Base-by-base conservation (phyloP, 35 echinoderm and acorn worm genomes). In the Hemicentrotus pulcherrimus region DNA sequence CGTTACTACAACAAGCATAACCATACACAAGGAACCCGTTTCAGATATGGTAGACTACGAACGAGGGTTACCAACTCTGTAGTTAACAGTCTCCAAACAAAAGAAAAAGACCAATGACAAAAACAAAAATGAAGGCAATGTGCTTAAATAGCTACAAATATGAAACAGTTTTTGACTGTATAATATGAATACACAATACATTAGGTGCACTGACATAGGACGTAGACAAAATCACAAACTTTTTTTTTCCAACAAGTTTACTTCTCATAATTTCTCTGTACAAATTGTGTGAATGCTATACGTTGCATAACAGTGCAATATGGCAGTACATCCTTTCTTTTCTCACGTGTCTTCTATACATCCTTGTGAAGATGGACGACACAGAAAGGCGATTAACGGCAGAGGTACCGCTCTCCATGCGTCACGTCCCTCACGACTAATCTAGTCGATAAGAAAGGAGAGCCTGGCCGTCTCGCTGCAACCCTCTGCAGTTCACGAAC, bases 251-350 rank as follows among this genome's bases (percentile, higher is more conserved):
- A 78, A 78, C 65, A 78, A 28, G 65, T n/a, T 22, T n/a, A 78
- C 65, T 78, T 78, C 22, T 78, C 65, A 78, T 78, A 78, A 78
- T 78, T 78, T 78, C 65, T 78, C 65, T 78, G 65, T 78, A 78
- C 65, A 78, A 55, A 24, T 71, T 78, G 65, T 78, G 65, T 78
- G 65, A 78, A 78, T 78, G 65, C 65, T 78, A 78, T n/a, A 78
- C 24, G 19, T 78, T 78, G 65, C 22, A 78, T 78, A 78, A 78
- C 28, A 78, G 65, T 78, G 65, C 65, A 78, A n/a, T 28, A 78
- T 78, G 65, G 65, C 65, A 78, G 65, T 78, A 78, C 65, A 22
- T 78, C 22, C 65, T 55, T 15, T 15, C 15, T 78, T 8, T 22
- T 78, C 65, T n/a, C 65, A 24, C 65, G 65, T 28, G 61, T 78